Evolutionary conservation across 2,113 vertebrate genomes (phyloP), one percentile per base, ranked within the genome.

Genomic region (Chaetodon auriga): DNA sequence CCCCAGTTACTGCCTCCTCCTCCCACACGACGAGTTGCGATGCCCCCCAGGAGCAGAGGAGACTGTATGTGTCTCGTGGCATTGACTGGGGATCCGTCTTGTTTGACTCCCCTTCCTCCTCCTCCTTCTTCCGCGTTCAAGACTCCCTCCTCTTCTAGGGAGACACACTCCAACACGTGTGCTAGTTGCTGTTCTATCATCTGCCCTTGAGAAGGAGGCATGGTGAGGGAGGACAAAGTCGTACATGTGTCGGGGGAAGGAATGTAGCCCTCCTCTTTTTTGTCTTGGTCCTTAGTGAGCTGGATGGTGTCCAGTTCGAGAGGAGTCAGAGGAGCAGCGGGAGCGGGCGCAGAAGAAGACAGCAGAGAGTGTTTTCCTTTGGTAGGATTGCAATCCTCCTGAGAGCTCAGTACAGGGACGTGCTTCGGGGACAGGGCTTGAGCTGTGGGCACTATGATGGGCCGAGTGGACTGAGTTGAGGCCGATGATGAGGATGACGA

Each of bases 401-500:
- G 89, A 76, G 89, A 82, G 1, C 12, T 80, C 1, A 84, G 86
- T 72, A 76, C 45, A 60, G 90, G 89, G 69, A 78, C 84, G 23
- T 60, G 82, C 46, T 92, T 92, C 43, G 89, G 83, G 78, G 86
- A 96, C 92, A 63, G 92, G 91, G 91, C 90, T 86, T 80, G 92
- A 78, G 96, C 96, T n/a, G 97, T 97, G 68, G 98, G 97, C 78
- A 99, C 97, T 89, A 97, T 93, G 90, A 99, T 96, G 60, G 97
- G 96, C 43, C 94, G 92, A 43, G 94, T 82, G 84, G 94, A 92
- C 82, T 96, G 96, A 83, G 95, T 91, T 4, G 90, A 87, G 83
- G 96, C 93, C 76, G 94, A 94, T 5, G 87, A 85, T 11, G 85
- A 83, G 1, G 68, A 92, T 0, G 87, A 83, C 18, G 86, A 75